Evolutionary conservation across 2,797 vertebrate species (phyloP).

Genomic region (Florisuga fusca): DNA sequence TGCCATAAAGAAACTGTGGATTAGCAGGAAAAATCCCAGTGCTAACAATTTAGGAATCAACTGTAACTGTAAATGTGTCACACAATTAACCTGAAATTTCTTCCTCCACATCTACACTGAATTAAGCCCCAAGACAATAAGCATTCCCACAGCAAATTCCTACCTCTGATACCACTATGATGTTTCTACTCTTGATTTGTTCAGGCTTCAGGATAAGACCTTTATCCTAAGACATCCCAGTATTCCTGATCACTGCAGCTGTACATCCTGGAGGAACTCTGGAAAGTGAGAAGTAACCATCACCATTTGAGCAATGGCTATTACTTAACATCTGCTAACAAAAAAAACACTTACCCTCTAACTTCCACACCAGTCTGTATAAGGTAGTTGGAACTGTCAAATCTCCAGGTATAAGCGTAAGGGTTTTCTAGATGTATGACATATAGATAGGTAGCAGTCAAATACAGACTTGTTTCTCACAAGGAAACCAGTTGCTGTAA

Average conservation of each 20-base stretch:
- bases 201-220: background rate
- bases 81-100: background rate
- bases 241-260: background rate
- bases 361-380: background rate
- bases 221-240: background rate
- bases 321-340: background rate
- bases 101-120: background rate
- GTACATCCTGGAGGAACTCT: background rate
- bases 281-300: background rate
- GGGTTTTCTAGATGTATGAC: background rate
- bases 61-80: background rate
- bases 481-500: background rate
- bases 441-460: rapidly evolving
- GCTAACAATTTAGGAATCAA: background rate
- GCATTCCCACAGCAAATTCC: background rate
- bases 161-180: background rate
- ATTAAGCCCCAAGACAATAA: background rate
- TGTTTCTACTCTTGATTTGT: rapidly evolving
- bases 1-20: background rate
- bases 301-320: background rate
- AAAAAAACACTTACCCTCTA: background rate
- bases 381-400: background rate
- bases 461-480: background rate
- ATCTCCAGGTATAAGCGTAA: background rate
- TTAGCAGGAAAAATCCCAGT: background rate